A percentile compares a stretch with the other conserved stretches of the same genome.
Conservation (phyloP, 2,797 vertebrate genomes). For the Alauda arvensis region DNA sequence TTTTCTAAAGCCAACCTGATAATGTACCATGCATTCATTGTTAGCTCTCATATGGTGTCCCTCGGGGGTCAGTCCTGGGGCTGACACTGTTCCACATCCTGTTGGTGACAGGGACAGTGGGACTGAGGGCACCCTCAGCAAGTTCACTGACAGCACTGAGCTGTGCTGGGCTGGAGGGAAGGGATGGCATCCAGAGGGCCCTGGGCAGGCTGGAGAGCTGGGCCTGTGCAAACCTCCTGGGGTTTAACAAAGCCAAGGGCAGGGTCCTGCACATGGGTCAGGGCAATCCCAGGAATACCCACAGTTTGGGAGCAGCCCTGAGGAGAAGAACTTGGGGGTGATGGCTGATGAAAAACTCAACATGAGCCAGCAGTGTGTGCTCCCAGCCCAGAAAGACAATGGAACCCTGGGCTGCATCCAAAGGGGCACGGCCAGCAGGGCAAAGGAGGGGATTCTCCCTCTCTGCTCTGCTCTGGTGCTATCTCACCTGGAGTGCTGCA, state of each 20-base stretch:
- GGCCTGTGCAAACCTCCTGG: neutral
- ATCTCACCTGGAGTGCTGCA: neutral
- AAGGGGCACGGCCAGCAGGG: rapidly evolving
- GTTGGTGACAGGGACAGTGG: neutral
- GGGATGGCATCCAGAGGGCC: neutral
- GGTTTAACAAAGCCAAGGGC: neutral
- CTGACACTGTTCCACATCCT: neutral
- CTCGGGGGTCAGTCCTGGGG: rapidly evolving
- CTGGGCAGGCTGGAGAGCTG: neutral
- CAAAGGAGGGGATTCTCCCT: neutral
- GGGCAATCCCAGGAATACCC: neutral
- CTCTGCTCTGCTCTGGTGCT: neutral
- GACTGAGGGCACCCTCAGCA: neutral
- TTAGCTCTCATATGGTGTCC: neutral
- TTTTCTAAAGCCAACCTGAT: neutral
- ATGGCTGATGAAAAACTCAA: neutral
- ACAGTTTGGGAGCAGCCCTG: neutral
- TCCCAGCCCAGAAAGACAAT: neutral
- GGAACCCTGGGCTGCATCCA: neutral
- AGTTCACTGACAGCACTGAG: rapidly evolving
- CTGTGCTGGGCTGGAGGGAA: neutral
- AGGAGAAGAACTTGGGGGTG: neutral
- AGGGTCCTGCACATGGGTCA: neutral
- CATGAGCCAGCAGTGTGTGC: rapidly evolving
- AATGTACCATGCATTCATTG: neutral